A percentile compares a stretch with the other conserved stretches of the same genome.
These are phyloP conservation scores for Channallabes apus DNA, from an alignment of 2,797 vertebrate species.

Conservation along the genomic window DNA sequence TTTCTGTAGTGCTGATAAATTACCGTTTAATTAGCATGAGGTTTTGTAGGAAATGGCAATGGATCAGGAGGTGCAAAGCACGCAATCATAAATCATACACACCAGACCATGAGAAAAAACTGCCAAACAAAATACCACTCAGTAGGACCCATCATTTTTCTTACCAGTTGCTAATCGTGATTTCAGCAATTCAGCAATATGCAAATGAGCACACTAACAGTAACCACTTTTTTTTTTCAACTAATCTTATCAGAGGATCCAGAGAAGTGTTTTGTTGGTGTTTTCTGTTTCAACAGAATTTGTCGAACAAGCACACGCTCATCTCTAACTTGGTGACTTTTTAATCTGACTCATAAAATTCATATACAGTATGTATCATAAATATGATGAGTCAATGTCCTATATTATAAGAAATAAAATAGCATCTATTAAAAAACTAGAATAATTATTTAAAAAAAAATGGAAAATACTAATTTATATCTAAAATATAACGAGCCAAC, in stretches of 20 bases:
- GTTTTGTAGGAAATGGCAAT: not conserved
- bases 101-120: not conserved
- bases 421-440: too few relatives aligned
- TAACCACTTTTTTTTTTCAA: not conserved
- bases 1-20: not conserved
- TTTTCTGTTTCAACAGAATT: not conserved
- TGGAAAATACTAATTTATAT: too few relatives aligned
- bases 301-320: not conserved
- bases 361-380: not conserved
- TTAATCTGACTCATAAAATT: not conserved
- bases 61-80: not conserved
- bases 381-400: not conserved
- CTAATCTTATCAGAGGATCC: not conserved
- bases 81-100: not conserved
- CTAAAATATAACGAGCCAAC: not conserved
- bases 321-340: not conserved
- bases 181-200: not conserved
- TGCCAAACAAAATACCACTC: not conserved
- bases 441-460: too few relatives aligned
- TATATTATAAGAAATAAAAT: not conserved
- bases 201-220: not conserved
- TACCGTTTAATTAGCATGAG: not conserved
- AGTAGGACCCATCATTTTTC: conserved; percentile 5
- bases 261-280: not conserved
- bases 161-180: not conserved